These are phyloP conservation scores for Pyrgilauda ruficollis DNA, from an alignment of 2,113 vertebrate genomes.

Conservation along the genomic window DNA sequence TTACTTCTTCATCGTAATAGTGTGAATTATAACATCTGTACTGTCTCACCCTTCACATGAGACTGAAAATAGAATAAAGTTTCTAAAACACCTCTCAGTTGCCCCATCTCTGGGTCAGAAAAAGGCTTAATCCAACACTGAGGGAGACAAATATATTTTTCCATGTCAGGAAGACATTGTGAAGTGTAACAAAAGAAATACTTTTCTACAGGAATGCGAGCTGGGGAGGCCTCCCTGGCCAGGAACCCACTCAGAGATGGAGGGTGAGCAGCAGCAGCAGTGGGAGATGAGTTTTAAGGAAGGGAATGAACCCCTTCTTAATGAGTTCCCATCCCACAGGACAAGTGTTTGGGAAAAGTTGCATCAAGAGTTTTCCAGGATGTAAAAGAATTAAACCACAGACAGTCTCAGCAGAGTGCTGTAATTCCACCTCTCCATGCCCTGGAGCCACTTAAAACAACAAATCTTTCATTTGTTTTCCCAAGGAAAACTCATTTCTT, in stretches of 20 bases:
- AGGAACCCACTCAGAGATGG: not conserved
- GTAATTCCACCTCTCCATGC: not conserved
- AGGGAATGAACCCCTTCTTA: not conserved
- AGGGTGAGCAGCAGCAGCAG: not conserved
- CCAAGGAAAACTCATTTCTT: not conserved
- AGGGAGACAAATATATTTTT: not conserved
- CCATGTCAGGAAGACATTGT: not conserved
- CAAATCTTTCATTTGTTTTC: not conserved
- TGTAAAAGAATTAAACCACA: not conserved
- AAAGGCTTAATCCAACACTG: not conserved
- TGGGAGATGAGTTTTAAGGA: not conserved
- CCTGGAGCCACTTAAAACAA: not conserved
- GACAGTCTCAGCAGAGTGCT: not conserved
- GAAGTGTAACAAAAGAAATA: not conserved
- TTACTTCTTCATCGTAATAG: not conserved
- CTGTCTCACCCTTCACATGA: not conserved
- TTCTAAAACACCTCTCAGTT: not conserved
- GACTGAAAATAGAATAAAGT: not conserved
- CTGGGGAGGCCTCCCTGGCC: not conserved
- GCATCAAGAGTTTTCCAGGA: not conserved
- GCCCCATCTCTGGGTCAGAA: not conserved
- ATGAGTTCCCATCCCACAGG: not conserved
- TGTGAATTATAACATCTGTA: not conserved
- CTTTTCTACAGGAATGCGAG: not conserved
- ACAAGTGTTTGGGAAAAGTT: not conserved